Percentiles rank a stretch among this genome's conserved stretches.
Conservation (phyloP, 2,113 vertebrate genomes). For the Carollia perspicillata region DNA sequence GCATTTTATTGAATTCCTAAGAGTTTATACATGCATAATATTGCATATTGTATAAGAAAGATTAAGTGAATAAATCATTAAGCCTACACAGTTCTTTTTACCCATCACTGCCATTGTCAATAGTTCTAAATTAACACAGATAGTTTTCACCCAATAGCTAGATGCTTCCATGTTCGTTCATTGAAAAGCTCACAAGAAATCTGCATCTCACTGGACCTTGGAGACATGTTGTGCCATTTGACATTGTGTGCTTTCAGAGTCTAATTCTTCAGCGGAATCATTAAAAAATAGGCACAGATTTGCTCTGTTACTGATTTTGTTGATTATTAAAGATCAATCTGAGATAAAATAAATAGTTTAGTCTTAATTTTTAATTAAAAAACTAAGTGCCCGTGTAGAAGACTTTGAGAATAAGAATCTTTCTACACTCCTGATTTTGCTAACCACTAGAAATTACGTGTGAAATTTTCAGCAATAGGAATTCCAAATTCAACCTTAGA, state of each 20-base stretch:
- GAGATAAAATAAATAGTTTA: background rate
- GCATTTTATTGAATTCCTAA: background rate
- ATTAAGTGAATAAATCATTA: constrained; percentile 3
- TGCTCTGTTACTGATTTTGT: background rate
- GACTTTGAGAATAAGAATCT: background rate
- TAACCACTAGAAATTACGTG: background rate
- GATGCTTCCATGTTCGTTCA: background rate
- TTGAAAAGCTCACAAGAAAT: constrained; percentile 10
- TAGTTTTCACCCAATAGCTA: background rate
- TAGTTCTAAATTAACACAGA: constrained; percentile 17
- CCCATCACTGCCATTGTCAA: background rate
- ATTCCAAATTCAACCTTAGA: background rate
- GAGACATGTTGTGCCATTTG: background rate
- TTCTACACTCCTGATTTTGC: background rate
- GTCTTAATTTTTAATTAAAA: background rate
- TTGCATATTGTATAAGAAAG: background rate
- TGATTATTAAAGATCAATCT: background rate
- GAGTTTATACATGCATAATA: background rate
- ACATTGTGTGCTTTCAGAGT: background rate
- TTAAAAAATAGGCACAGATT: background rate
- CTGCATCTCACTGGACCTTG: background rate
- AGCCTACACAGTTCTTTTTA: background rate
- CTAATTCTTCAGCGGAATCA: background rate
- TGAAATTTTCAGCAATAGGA: background rate
- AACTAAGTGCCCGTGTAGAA: background rate